phyloP scores from a whole-genome alignment of 23 tunicate genomes.

The Clavelina lepadiformis region DNA sequence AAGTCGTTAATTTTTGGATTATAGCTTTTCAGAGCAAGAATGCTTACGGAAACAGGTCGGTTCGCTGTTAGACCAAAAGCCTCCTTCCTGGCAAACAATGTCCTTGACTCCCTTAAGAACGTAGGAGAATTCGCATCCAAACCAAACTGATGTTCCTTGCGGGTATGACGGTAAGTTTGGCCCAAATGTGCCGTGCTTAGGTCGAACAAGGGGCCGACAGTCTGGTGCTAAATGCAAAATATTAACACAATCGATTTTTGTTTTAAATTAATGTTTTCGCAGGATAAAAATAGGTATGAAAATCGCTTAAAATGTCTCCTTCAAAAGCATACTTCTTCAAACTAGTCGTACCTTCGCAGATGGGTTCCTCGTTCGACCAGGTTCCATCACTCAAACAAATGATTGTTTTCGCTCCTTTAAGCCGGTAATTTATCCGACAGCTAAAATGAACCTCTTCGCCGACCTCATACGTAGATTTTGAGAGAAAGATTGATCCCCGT shows the following conservation, averaged over 20 bases:
- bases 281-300: too few species aligned
- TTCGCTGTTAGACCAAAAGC: slow-evolving; percentile 13
- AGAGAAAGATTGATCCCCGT: not conserved
- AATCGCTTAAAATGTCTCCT: too few species aligned
- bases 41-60: slow-evolving; percentile 10
- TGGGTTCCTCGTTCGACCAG: not conserved
- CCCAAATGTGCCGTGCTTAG: not conserved
- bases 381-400: not conserved
- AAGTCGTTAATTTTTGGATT: too few species aligned
- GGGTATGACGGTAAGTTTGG: not conserved
- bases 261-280: too few species aligned
- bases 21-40: not conserved
- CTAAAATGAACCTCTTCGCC: not conserved
- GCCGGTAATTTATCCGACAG: not conserved
- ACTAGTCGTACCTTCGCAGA: not conserved
- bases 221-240: too few species aligned
- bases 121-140: not conserved
- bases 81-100: slow-evolving; percentile 2
- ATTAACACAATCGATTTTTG: too few species aligned
- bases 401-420: not conserved
- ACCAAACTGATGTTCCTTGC: not conserved
- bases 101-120: not conserved
- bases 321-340: too few species aligned
- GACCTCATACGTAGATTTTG: not conserved
- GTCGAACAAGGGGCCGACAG: too few species aligned